Percentiles rank a stretch among this genome's conserved stretches.
Evolutionary conservation across 1,140 invertebrate species (phyloP).

Genomic region (Calliphora vicina): DNA sequence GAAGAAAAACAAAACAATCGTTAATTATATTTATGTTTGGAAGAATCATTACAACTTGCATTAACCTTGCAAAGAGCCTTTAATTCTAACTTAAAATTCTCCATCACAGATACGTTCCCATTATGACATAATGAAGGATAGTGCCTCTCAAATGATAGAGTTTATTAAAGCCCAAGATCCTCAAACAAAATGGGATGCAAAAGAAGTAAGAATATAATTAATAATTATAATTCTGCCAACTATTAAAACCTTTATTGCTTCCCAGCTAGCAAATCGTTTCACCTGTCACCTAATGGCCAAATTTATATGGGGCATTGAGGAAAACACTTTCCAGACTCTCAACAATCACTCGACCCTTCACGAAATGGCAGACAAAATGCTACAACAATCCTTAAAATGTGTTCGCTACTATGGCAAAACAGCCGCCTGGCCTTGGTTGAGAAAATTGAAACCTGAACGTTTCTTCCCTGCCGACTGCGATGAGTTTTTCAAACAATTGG

Average conservation of each 20-base stretch:
- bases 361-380: constrained; percentile 30
- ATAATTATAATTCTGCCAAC: neutral
- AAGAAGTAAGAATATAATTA: constrained; percentile 35
- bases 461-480: constrained; percentile 37
- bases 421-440: constrained; percentile 36
- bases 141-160: neutral
- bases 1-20: too few relatives aligned
- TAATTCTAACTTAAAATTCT: neutral
- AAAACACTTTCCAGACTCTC: neutral
- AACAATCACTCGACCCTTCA: constrained; percentile 23
- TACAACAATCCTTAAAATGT: constrained; percentile 33
- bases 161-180: neutral
- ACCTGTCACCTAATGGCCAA: constrained; percentile 32
- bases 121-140: constrained; percentile 13
- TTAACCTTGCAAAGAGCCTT: too few relatives aligned
- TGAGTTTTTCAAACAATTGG: constrained; percentile 35
- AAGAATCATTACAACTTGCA: too few relatives aligned
- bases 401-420: constrained; percentile 37
- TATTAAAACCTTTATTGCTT: neutral
- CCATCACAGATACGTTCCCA: constrained; percentile 25
- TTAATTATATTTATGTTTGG: too few relatives aligned
- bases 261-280: constrained; percentile 37
- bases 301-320: constrained; percentile 40
- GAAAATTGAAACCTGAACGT: constrained; percentile 26
- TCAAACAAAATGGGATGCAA: constrained; percentile 6